These are phyloP conservation scores for Aramus guarauna DNA, from an alignment of 2,113 vertebrate species.

Conservation along the genomic window DNA sequence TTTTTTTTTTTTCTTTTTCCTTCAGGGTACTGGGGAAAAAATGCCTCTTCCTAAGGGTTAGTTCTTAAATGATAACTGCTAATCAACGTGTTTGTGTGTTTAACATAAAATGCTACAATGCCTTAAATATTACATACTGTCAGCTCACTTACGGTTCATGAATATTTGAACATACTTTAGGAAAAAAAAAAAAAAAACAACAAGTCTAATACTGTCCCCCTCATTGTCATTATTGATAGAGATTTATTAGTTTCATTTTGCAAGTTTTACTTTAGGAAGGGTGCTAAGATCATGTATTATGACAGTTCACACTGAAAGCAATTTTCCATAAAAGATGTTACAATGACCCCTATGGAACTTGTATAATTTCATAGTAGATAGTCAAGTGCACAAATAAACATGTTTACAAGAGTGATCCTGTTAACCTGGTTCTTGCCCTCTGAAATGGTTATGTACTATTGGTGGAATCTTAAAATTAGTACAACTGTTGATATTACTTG, in stretches of 20 bases:
- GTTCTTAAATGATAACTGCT: slow-evolving; percentile 51
- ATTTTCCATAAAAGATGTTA: slow-evolving; percentile 75
- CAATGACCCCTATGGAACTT: slow-evolving; percentile 71
- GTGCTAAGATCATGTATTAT: slow-evolving; percentile 69
- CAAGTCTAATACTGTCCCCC: slow-evolving; percentile 66
- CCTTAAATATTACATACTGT: slow-evolving; percentile 40
- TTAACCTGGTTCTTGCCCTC: slow-evolving; percentile 61
- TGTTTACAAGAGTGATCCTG: slow-evolving; percentile 71
- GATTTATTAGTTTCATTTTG: slow-evolving; percentile 75
- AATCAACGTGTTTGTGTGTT: slow-evolving; percentile 36
- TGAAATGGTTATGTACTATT: slow-evolving; percentile 46
- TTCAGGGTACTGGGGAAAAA: slow-evolving; percentile 34
- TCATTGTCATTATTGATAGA: slow-evolving; percentile 67
- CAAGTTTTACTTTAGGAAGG: slow-evolving; percentile 72
- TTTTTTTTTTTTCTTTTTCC: slow-evolving; percentile 26
- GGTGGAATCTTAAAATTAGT: slow-evolving; percentile 65
- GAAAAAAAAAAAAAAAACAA: slow-evolving; percentile 52
- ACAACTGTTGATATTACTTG: slow-evolving; percentile 57
- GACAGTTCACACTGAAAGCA: slow-evolving; percentile 75
- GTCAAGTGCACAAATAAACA: slow-evolving; percentile 75
- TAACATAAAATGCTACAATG: slow-evolving; percentile 53
- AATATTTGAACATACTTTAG: slow-evolving; percentile 43
- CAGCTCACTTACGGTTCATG: slow-evolving; percentile 17
- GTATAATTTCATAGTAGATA: slow-evolving; percentile 71
- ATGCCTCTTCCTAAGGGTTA: slow-evolving; percentile 37